Evolutionary conservation across 2,113 vertebrate species (phyloP), one percentile per base, ranked within the genome.

Genomic region (Rhinogobius similis): DNA sequence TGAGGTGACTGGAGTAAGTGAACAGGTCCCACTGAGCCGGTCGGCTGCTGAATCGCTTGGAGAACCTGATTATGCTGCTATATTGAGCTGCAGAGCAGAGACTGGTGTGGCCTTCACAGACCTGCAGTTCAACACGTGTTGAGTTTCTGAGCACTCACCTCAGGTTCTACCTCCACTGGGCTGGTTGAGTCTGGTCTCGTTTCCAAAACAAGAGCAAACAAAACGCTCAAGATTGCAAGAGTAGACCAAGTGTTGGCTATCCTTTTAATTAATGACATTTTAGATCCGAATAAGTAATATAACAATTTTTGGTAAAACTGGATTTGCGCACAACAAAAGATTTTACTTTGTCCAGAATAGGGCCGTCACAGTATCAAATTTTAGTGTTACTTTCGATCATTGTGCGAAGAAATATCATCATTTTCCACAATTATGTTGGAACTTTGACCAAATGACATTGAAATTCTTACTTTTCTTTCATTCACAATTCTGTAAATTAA

Each of bases 31-130:
- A 63, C n/a, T 64, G 76, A 12, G 50, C 10, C 4, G 50, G 10
- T 55, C 62, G 46, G 71, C 58, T 83, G 80, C 87, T 72, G 85
- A 87, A 82, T 89, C 86, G 86, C 80, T 78, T 72, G 67, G 68
- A 75, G 76, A 83, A 84, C 86, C 81, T 65, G 86, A 87, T n/a
- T 81, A 82, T 82, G 82, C 48, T 48, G 59, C 78, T 85, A 84
- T 77, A 83, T 87, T 82, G 16, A 59, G 66, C 68, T 21, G 48
- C 58, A 38, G 75, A 70, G 65, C 62, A 67, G 64, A 6, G 24
- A 74, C 26, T 46, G 62, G 62, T 55, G 65, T 7, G 14, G 29
- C 27, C 71, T 53, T 26, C 27, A 5, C 29, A 62, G 24, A 44
- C 50, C 11, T 53, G 14, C 0, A 14, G 50, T 7, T 43, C 43